Percentiles rank a stretch among this genome's conserved stretches.
Evolutionary conservation across 2,888 invertebrate genomes (phyloP).

Genomic region (Athalia rosae): DNA sequence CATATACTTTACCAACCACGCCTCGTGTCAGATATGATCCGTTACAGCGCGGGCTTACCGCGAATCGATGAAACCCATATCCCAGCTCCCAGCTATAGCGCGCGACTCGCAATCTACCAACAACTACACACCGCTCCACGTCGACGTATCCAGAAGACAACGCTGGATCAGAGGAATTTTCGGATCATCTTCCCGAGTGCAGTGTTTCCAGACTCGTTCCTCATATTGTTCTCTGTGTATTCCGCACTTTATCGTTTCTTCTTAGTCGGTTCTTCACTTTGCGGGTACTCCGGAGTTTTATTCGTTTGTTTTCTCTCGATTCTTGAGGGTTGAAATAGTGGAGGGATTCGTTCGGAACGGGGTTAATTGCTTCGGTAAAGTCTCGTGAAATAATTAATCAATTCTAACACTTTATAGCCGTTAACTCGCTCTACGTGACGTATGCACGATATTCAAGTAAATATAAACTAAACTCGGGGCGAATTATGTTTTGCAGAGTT

Average conservation of each 20-base stretch:
- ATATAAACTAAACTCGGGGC: too few relatives aligned
- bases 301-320: too few relatives aligned
- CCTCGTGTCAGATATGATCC: slow-evolving; percentile 40
- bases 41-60: slow-evolving; percentile 29
- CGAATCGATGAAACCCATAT: slow-evolving; percentile 33
- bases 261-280: slow-evolving; percentile 1
- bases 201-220: not conserved
- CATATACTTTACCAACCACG: slow-evolving; percentile 19
- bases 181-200: slow-evolving; percentile 24
- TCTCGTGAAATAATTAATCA: slow-evolving; percentile 12
- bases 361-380: not conserved
- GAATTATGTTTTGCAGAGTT: too few relatives aligned
- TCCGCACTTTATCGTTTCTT: not conserved
- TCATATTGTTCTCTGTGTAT: not conserved
- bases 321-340: too few relatives aligned
- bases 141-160: slow-evolving; percentile 11
- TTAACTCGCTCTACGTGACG: not conserved
- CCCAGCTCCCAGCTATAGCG: not conserved
- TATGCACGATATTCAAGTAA: not conserved
- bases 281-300: too few relatives aligned
- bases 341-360: too few relatives aligned
- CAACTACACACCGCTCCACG: too few relatives aligned
- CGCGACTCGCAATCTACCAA: too few relatives aligned
- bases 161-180: slow-evolving; percentile 21
- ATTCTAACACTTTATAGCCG: not conserved